phyloP scores from a whole-genome alignment of 2,888 invertebrate species.

The Lottia gigantea region DNA sequence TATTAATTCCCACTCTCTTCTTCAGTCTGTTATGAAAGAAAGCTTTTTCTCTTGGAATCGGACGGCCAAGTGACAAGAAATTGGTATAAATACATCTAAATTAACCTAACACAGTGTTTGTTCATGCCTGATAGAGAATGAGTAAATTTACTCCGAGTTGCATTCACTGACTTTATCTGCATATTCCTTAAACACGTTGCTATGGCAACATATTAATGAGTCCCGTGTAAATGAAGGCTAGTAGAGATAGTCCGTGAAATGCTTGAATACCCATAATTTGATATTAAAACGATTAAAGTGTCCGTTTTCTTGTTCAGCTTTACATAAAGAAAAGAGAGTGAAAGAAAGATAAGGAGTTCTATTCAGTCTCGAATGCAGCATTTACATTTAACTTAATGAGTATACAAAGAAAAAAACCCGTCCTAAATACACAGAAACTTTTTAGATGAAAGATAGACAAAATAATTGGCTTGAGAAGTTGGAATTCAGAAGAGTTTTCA shows the following conservation, averaged over 20 bases:
- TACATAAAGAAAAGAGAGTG: neutral
- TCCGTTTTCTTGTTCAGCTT: neutral
- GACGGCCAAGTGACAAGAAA: neutral
- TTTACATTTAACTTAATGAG: neutral
- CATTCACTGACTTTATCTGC: constrained; percentile 19
- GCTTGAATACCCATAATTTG: constrained; percentile 10
- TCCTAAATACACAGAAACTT: neutral
- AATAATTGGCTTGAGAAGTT: too few species aligned
- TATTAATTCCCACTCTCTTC: neutral
- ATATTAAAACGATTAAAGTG: constrained; percentile 11
- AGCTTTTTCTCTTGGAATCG: neutral
- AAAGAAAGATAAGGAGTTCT: neutral
- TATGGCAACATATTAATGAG: constrained; percentile 30
- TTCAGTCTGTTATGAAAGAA: neutral
- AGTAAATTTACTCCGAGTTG: constrained; percentile 18
- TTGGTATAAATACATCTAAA: constrained; percentile 23
- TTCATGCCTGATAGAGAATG: constrained; percentile 12
- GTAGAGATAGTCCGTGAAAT: constrained; percentile 11
- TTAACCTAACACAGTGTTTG: constrained; percentile 19
- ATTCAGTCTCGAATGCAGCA: neutral
- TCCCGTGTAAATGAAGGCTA: constrained; percentile 21
- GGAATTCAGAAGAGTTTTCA: too few species aligned
- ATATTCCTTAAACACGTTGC: constrained; percentile 27
- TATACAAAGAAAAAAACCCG: neutral
- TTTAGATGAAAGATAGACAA: neutral